phyloP scores from a whole-genome alignment of 2,113 vertebrate species.

The Puntigrus tetrazona region DNA sequence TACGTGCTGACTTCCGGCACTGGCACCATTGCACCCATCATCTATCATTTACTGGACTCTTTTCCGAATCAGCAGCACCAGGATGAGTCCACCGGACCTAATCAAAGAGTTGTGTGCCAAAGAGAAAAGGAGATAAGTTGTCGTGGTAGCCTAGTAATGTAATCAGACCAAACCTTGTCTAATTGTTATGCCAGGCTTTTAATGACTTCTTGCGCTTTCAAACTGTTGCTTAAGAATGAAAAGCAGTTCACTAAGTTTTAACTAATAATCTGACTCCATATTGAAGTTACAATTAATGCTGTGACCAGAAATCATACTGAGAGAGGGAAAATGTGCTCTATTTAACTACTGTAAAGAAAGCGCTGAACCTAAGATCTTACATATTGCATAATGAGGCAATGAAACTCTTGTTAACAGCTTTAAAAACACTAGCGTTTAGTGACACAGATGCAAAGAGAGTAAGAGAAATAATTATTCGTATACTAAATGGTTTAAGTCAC shows the following conservation, averaged over 20 bases:
- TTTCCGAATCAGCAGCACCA: slow-evolving; percentile 31
- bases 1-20: slow-evolving; percentile 32
- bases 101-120: slow-evolving; percentile 24
- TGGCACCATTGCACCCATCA: slow-evolving; percentile 39
- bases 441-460: background rate
- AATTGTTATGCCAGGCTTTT: slow-evolving; percentile 17
- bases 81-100: background rate
- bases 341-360: background rate
- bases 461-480: background rate
- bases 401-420: background rate
- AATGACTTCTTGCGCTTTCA: background rate
- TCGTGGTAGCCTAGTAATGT: slow-evolving; percentile 7
- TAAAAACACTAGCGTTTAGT: background rate
- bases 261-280: background rate
- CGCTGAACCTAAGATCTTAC: no score
- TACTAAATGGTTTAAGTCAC: background rate
- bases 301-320: background rate
- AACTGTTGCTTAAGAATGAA: background rate
- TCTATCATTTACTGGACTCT: slow-evolving; percentile 52
- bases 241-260: background rate
- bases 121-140: slow-evolving; percentile 14
- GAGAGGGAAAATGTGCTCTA: background rate
- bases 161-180: slow-evolving; percentile 12
- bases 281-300: background rate
- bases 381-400: background rate